phyloP scores from a whole-genome alignment of 2,113 vertebrate species.

The Dolichotis patagonum region DNA sequence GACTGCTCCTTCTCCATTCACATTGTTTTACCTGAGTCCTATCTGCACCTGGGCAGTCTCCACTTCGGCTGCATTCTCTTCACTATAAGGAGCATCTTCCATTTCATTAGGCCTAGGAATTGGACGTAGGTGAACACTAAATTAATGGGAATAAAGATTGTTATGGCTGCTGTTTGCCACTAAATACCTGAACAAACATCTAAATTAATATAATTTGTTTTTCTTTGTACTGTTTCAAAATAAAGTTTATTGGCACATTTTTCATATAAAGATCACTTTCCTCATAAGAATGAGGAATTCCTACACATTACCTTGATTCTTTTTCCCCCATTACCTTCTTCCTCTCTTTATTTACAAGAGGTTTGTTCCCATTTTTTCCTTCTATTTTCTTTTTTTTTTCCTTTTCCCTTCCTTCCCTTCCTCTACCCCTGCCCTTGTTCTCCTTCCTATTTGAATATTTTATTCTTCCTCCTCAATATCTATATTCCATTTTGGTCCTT shows the following conservation, averaged over 20 bases:
- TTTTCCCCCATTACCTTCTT: not conserved
- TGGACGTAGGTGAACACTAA: not conserved
- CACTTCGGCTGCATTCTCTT: conserved; percentile 83
- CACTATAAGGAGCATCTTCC: conserved; percentile 84
- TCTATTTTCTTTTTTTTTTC: not conserved
- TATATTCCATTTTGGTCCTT: not conserved
- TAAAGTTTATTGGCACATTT: not conserved
- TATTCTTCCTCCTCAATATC: not conserved
- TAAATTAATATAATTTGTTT: not conserved
- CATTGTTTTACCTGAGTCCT: conserved; percentile 87
- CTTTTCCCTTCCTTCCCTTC: not conserved
- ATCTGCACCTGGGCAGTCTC: conserved; percentile 89
- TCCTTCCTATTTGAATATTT: not conserved
- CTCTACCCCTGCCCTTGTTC: not conserved
- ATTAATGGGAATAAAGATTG: accelerated
- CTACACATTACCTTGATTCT: not conserved
- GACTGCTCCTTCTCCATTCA: not conserved
- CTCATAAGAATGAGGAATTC: not conserved
- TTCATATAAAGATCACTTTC: not conserved
- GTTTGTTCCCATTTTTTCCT: not conserved
- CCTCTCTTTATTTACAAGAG: not conserved
- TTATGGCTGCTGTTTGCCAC: not conserved
- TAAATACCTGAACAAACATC: not conserved
- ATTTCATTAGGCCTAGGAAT: conserved; percentile 86
- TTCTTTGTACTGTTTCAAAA: not conserved